Evolutionary conservation across 2,113 vertebrate genomes (phyloP).

Genomic region (Motacilla tschutschensis): DNA sequence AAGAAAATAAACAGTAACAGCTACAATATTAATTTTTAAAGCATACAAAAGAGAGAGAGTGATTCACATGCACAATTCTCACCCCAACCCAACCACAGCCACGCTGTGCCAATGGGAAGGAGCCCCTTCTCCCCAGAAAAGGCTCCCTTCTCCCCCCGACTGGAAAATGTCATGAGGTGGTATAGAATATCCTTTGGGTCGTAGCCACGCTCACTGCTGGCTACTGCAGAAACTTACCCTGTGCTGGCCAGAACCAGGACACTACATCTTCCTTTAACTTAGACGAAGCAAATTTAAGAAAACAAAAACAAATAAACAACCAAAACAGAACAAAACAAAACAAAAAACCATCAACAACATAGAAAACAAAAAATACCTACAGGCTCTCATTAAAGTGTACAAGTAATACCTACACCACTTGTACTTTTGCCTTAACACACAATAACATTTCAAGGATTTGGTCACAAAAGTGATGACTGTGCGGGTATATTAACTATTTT

Average conservation of each 20-base stretch:
- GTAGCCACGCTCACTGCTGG: background rate
- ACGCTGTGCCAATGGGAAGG: rapidly evolving
- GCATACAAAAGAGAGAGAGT: background rate
- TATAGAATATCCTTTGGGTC: background rate
- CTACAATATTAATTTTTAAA: background rate
- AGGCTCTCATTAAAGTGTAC: background rate
- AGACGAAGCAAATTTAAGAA: background rate
- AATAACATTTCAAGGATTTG: background rate
- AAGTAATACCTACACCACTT: background rate
- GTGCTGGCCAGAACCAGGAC: background rate
- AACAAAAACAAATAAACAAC: background rate
- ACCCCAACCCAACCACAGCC: background rate
- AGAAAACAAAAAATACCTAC: rapidly evolving
- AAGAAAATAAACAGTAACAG: background rate
- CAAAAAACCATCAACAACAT: background rate
- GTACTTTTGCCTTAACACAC: background rate
- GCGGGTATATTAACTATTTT: background rate
- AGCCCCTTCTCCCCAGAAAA: background rate
- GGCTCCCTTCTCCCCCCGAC: rapidly evolving
- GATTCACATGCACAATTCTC: background rate
- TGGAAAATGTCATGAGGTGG: background rate
- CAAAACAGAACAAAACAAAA: no score
- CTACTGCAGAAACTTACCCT: background rate
- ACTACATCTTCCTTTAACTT: background rate
- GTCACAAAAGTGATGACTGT: background rate